Percentiles rank a stretch among this genome's conserved stretches.
These are phyloP conservation scores for Lagria hirta DNA, from an alignment of 2,888 invertebrate species.

Conservation along the genomic window DNA sequence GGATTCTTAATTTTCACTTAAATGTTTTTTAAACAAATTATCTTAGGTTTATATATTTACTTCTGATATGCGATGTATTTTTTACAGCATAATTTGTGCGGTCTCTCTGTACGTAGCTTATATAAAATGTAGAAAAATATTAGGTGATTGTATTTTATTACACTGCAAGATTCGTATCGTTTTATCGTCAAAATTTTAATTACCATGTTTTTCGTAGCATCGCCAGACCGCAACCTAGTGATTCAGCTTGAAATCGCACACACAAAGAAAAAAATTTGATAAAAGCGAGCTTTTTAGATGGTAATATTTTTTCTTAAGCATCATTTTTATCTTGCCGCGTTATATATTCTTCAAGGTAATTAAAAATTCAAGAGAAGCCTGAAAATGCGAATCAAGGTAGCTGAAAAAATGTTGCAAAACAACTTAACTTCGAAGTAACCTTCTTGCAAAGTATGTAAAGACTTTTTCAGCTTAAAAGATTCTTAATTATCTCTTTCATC, in stretches of 20 bases:
- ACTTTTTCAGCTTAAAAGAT: conserved; percentile 31
- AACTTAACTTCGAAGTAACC: conserved; percentile 13
- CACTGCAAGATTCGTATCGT: conserved; percentile 8
- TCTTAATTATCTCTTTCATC: conserved; percentile 39
- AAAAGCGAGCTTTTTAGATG: conserved; percentile 16
- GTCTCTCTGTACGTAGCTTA: no score
- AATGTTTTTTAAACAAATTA: no score
- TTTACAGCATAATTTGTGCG: no score
- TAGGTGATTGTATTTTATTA: no score
- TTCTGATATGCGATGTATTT: no score
- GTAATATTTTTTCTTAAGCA: conserved; percentile 19
- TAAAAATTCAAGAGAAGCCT: conserved; percentile 22
- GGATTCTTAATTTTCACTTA: no score
- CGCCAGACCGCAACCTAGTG: conserved; percentile 10
- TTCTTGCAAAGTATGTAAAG: conserved; percentile 29
- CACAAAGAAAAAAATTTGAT: conserved; percentile 16
- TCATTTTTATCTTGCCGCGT: conserved; percentile 15
- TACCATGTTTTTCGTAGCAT: no score
- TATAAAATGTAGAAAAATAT: no score
- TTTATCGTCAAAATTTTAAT: no score
- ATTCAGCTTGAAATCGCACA: conserved; percentile 11
- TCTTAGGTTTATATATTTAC: no score
- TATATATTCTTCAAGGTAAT: conserved; percentile 20
- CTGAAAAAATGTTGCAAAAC: conserved; percentile 16
- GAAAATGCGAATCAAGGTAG: conserved; percentile 22